Base-by-base conservation (phyloP, 2,113 vertebrate genomes). In the Archocentrus centrarchus region DNA sequence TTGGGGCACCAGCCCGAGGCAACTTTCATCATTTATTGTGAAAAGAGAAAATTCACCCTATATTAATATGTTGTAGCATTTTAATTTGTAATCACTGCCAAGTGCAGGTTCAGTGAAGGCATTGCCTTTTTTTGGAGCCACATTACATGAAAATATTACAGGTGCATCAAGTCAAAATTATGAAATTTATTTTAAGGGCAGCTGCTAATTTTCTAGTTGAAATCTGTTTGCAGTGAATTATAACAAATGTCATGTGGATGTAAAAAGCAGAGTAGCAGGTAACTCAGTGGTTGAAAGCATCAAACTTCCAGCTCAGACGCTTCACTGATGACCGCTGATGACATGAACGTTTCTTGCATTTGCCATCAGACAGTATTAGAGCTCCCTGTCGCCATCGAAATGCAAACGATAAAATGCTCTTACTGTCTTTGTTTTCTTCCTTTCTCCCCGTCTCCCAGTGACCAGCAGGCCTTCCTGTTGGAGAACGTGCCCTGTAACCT, bases 401-500 rank as follows among this genome's bases (percentile, higher is more conserved):
- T 55, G 6, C 14, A 24, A 68, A 47, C 73, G 5, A 24, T 66
- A 55, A 80, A 47, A 30, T 82, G 50, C 2, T 6, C 37, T 58
- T 39, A 30, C 2, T 18, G 47, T 61, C 59, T 59, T 14, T 79
- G 20, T 39, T 9, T 41, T 5, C 1, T 24, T 47, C 76, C 14
- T 76, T 7, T 53, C 3, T 77, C 24, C 77, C 62, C 79, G 17
- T 11, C 81, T 63, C 59, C 3, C 92, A 99, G 98, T 85, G 95
- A 93, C 50, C 97, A 97, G 75, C 97, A 97, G 92, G 97, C 98
- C 11, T 99, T 99, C 86, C 94, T 99, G 3, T 91, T 99, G 86
- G 98, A 99, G 94, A 99, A 99, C 0, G 96, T 97, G 32, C 96
- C 97, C 0, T 99, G 98, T 86, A 96, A 92, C 83, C 95, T 93